Evolutionary conservation across 2,797 vertebrate genomes (phyloP), one percentile per base, ranked within the genome.

Genomic region (Sphenopsis melanotis): DNA sequence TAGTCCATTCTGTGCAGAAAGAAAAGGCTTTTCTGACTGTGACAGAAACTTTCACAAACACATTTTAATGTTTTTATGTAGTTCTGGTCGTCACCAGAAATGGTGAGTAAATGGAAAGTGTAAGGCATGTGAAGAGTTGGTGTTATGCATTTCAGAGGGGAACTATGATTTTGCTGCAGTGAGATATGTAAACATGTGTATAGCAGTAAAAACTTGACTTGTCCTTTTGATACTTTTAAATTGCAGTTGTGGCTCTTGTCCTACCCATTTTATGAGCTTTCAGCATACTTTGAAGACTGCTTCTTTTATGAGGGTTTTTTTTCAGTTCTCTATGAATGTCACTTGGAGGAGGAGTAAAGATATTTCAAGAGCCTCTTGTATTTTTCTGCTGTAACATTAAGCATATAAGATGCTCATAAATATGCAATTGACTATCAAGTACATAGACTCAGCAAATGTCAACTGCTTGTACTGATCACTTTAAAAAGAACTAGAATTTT

Each of bases 361-460:
- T 83, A 50, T 87, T 93, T 94, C 11, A 17, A 94, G 83, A 65
- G 18, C 13, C 57, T 82, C 71, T 93, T 90, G n/a, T 78, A 70
- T 92, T 87, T 83, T 95, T 82, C 90, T 89, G 49, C 74, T 87
- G 71, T 78, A 93, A 78, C 76, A 46, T 83, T 92, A 85, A 76
- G 77, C 57, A 59, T 71, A 70, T 83, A 92, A 70, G 61, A 88
- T 89, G 53, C 53, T 94, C 29, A 94, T 95, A 81, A 94, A 94
- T 89, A 71, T 72, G 72, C 69, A 94, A 76, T 94, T 8, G 57
- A 41, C 56, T 90, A 46, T 78, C 39, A 87, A 90, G 80, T 85
- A 24, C 68, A 85, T 14, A 87, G 78, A 83, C 30, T 90, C 44
- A 89, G 78, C 59, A 92, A 96, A 94, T 95, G 88, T 92, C 91